phyloP scores from a whole-genome alignment of 2,113 vertebrate species.

The Parus major region DNA sequence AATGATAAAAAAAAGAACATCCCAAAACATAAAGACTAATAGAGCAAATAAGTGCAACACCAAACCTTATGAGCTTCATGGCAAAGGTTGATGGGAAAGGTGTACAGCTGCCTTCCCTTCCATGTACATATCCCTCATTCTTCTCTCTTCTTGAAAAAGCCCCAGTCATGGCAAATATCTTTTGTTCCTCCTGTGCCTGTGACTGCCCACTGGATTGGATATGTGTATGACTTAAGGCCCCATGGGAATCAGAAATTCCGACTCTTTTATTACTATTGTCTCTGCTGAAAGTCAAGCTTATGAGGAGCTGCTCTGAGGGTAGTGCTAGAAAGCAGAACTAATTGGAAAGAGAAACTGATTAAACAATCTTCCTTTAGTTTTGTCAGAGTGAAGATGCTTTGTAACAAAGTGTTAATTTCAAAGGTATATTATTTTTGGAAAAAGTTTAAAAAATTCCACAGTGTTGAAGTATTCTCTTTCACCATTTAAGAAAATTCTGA shows the following conservation, averaged over 20 bases:
- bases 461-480: background rate
- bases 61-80: background rate
- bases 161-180: accelerated
- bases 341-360: background rate
- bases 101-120: background rate
- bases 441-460: background rate
- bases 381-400: background rate
- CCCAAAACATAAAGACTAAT: background rate
- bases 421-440: background rate
- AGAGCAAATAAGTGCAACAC: background rate
- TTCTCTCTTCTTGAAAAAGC: background rate
- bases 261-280: background rate
- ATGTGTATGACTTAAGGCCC: background rate
- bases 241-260: background rate
- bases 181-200: background rate
- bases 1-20: background rate
- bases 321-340: background rate
- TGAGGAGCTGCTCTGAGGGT: background rate
- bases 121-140: accelerated
- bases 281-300: background rate
- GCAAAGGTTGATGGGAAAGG: background rate
- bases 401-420: background rate
- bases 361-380: background rate
- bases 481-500: background rate
- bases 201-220: background rate